These are phyloP conservation scores for Homarus gammarus DNA, from an alignment of 2,888 invertebrate genomes.

Conservation along the genomic window DNA sequence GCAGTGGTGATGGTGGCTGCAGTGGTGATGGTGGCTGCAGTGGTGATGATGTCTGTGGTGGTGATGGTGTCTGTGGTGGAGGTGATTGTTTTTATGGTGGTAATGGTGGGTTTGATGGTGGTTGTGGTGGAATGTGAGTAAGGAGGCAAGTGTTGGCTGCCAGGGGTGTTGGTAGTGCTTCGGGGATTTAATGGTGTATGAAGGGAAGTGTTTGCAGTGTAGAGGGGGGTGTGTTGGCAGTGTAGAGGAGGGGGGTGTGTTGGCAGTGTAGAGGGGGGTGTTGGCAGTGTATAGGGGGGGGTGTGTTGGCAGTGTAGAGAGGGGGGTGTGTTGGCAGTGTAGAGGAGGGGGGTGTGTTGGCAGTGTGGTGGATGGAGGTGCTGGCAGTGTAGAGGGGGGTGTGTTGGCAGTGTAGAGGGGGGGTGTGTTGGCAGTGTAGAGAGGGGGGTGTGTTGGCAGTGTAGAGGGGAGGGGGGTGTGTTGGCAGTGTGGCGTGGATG, in stretches of 20 bases:
- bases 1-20: too few species aligned
- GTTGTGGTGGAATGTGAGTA: neutral
- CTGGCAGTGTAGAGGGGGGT: neutral
- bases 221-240: neutral
- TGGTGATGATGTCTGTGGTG: too few species aligned
- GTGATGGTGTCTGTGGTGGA: neutral
- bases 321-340: neutral
- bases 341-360: neutral
- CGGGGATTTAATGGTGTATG: too few species aligned
- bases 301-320: too few species aligned
- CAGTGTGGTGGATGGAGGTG: neutral
- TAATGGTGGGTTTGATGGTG: neutral
- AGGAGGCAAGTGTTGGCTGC: too few species aligned
- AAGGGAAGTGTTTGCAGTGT: neutral
- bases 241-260: neutral
- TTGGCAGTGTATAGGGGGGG: too few species aligned
- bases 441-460: neutral
- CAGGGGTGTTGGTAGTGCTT: too few species aligned
- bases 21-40: too few species aligned
- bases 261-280: neutral
- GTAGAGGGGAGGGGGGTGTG: neutral
- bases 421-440: too few species aligned
- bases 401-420: too few species aligned
- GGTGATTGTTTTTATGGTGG: neutral
- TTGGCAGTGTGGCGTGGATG: neutral